Conservation (phyloP, 2,797 vertebrate genomes). For the Leontocebus nigricollis region DNA sequence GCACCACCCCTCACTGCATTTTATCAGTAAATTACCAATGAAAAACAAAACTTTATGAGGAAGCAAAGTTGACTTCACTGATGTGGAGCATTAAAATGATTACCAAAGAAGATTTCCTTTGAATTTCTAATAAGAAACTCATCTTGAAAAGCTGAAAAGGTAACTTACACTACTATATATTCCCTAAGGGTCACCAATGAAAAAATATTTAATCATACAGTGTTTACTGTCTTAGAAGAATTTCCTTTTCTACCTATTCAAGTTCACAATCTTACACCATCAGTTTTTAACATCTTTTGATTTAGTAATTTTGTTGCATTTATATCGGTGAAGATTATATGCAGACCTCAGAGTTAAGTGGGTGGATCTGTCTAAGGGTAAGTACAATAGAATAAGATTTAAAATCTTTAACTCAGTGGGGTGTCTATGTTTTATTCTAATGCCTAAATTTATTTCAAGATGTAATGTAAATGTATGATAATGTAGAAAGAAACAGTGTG, state of each 20-base stretch:
- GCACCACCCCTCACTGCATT: background rate
- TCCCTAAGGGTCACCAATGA: conserved; percentile 20
- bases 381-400: conserved; percentile 57
- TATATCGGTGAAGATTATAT: conserved; percentile 58
- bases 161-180: background rate
- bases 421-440: conserved; percentile 59
- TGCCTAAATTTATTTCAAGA: conserved; percentile 54
- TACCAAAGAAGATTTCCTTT: conserved; percentile 58
- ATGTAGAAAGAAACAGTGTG: background rate
- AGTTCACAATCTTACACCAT: background rate
- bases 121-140: conserved; percentile 58
- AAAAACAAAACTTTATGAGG: conserved; percentile 35
- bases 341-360: conserved; percentile 43
- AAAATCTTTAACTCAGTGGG: conserved; percentile 53
- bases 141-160: conserved; percentile 54
- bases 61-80: background rate
- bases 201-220: background rate
- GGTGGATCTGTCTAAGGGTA: conserved; percentile 39
- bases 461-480: conserved; percentile 34
- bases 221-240: background rate
- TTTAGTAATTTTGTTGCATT: conserved; percentile 31
- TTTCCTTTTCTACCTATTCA: conserved; percentile 21
- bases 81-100: conserved; percentile 25
- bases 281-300: conserved; percentile 35
- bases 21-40: background rate